Conservation (phyloP, 2,888 invertebrate species). For the Cetonia aurata region DNA sequence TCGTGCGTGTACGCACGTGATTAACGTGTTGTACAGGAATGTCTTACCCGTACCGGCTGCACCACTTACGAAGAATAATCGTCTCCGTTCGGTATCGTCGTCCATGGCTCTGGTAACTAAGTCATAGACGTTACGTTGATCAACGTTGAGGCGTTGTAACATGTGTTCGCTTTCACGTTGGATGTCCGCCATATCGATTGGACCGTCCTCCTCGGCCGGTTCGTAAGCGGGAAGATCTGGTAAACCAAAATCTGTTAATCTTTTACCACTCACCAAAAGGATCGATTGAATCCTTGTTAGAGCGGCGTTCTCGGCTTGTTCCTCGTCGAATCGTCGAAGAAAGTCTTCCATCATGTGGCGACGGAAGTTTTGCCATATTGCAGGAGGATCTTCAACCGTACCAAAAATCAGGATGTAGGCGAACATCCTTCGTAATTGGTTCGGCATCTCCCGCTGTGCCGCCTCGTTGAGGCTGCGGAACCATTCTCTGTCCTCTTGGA, state of each 20-base stretch:
- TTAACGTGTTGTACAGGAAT: no score
- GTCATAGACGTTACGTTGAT: no score
- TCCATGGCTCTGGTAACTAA: no score
- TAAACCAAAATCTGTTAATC: neutral
- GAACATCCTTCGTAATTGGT: constrained; percentile 57
- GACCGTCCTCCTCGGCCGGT: no score
- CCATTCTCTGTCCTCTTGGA: constrained; percentile 23
- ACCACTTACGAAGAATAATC: no score
- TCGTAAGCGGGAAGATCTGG: no score
- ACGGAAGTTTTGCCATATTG: constrained; percentile 15
- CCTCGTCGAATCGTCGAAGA: neutral
- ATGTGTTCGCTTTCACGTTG: no score
- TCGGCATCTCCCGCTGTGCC: constrained; percentile 51
- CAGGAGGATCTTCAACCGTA: neutral
- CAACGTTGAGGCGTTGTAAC: no score
- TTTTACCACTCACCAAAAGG: neutral
- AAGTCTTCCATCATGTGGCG: constrained; percentile 1
- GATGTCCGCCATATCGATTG: no score
- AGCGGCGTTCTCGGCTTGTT: neutral
- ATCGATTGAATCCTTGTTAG: neutral
- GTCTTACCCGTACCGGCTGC: no score
- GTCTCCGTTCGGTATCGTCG: no score
- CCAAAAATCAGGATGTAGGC: constrained; percentile 43
- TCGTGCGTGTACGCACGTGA: no score
- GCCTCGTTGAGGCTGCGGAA: constrained; percentile 48